Evolutionary conservation across 2,888 invertebrate genomes (phyloP).

Genomic region (Trichacis sp.): DNA sequence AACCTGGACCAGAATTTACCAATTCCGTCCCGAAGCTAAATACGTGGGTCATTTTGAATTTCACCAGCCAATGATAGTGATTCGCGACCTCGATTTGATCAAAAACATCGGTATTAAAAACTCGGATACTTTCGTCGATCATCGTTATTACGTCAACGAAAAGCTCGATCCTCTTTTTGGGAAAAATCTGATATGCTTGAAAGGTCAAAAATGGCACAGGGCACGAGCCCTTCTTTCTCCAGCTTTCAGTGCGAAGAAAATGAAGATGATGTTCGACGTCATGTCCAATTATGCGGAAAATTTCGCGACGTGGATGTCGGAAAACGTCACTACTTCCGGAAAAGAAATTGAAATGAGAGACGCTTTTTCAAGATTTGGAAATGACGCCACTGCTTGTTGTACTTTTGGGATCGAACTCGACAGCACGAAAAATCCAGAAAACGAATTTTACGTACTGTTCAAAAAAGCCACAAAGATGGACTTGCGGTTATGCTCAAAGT

Average conservation of each 20-base stretch:
- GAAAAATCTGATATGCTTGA: slow-evolving; percentile 47
- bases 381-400: slow-evolving; percentile 69
- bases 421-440: slow-evolving; percentile 53
- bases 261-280: slow-evolving; percentile 50
- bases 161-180: slow-evolving; percentile 51
- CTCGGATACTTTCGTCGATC: slow-evolving; percentile 47
- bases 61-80: slow-evolving; percentile 9
- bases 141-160: slow-evolving; percentile 43
- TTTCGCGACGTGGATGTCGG: slow-evolving; percentile 35
- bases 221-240: slow-evolving; percentile 45
- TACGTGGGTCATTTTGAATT: slow-evolving; percentile 21
- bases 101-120: slow-evolving; percentile 30
- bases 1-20: slow-evolving; percentile 1
- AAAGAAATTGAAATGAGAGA: slow-evolving; percentile 63
- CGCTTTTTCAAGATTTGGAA: slow-evolving; percentile 61
- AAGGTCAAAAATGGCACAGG: too few species aligned
- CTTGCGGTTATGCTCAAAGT: slow-evolving; percentile 29
- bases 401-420: slow-evolving; percentile 68
- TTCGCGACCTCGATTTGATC: slow-evolving; percentile 24
- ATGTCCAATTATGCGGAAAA: slow-evolving; percentile 45
- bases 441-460: slow-evolving; percentile 60
- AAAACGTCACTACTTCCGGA: slow-evolving; percentile 19
- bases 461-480: slow-evolving; percentile 46
- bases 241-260: slow-evolving; percentile 46
- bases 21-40: slow-evolving; percentile 11